A percentile compares a stretch with the other conserved stretches of the same genome.
Conservation (phyloP, 2,888 invertebrate genomes). For the Didymodactylos carnosus region DNA sequence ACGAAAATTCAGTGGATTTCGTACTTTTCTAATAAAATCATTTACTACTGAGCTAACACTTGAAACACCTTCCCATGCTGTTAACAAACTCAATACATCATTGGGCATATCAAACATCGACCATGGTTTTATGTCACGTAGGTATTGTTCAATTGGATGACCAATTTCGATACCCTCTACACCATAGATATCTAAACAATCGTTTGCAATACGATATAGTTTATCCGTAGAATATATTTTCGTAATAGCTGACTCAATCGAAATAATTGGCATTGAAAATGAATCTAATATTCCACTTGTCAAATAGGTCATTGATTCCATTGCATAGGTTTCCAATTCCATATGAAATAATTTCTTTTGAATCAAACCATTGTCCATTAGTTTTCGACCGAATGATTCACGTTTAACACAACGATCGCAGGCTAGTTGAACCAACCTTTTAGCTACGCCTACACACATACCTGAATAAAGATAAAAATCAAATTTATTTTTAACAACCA, state of each 20-base stretch:
- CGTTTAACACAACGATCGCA: conserved; percentile 2
- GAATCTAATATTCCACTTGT: conserved; percentile 58
- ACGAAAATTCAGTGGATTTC: conserved; percentile 58
- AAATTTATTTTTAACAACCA: not conserved
- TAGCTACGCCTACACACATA: conserved; percentile 3
- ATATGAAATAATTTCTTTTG: conserved; percentile 39
- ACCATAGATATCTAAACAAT: conserved; percentile 43
- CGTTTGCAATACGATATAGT: conserved; percentile 34
- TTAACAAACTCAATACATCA: conserved; percentile 6
- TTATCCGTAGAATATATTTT: conserved; percentile 45
- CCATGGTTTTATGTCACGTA: conserved; percentile 42
- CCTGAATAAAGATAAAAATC: not conserved
- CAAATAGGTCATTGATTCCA: conserved; percentile 66
- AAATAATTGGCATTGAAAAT: conserved; percentile 54
- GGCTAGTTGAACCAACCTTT: conserved; percentile 1
- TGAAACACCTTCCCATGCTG: conserved; percentile 38
- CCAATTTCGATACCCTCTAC: conserved; percentile 39
- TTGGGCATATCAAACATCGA: conserved; percentile 38
- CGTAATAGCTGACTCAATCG: conserved; percentile 56
- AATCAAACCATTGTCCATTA: conserved; percentile 4
- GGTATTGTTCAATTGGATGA: conserved; percentile 40
- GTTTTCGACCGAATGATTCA: not conserved
- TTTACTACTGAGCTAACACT: conserved; percentile 43
- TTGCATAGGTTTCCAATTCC: conserved; percentile 46
- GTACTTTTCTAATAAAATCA: conserved; percentile 37